phyloP scores from a whole-genome alignment of 1,140 invertebrate species.

The Vollenhovia emeryi region DNA sequence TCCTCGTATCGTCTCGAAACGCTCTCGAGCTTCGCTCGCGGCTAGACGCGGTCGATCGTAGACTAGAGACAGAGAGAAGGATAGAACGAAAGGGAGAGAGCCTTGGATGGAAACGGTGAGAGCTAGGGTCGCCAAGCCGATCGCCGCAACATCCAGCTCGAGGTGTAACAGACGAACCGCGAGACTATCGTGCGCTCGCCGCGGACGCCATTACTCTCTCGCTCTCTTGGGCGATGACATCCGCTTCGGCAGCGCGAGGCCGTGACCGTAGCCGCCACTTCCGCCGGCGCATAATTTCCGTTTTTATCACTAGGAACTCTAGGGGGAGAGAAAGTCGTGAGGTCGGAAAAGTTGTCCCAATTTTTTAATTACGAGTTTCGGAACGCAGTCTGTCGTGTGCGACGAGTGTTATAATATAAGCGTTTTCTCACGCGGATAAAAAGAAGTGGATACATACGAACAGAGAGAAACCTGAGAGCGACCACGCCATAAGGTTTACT shows the following conservation, averaged over 20 bases:
- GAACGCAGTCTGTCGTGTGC: too few relatives aligned
- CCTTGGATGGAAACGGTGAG: neutral
- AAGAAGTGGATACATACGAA: too few relatives aligned
- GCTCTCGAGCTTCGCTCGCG: neutral
- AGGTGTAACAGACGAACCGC: constrained; percentile 48
- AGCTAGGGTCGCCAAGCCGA: neutral
- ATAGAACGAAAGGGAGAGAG: neutral
- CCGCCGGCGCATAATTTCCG: constrained; percentile 6
- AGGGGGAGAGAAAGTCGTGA: too few relatives aligned
- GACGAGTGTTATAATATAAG: too few relatives aligned
- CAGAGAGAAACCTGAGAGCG: too few relatives aligned
- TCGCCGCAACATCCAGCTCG: neutral
- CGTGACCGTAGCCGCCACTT: constrained; percentile 33
- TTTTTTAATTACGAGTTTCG: too few relatives aligned
- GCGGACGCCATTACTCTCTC: constrained; percentile 64
- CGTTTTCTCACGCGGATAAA: too few relatives aligned
- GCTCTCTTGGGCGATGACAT: constrained; percentile 57
- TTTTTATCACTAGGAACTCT: too few relatives aligned
- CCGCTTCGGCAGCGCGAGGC: constrained; percentile 31
- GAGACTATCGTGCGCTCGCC: constrained; percentile 41
- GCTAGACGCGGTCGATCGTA: neutral
- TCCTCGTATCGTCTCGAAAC: constrained; percentile 32
- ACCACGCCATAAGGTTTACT: too few relatives aligned
- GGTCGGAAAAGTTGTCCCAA: too few relatives aligned
- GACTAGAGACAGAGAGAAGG: neutral